phyloP scores from a whole-genome alignment of 1,140 invertebrate species.

The Araneus ventricosus region DNA sequence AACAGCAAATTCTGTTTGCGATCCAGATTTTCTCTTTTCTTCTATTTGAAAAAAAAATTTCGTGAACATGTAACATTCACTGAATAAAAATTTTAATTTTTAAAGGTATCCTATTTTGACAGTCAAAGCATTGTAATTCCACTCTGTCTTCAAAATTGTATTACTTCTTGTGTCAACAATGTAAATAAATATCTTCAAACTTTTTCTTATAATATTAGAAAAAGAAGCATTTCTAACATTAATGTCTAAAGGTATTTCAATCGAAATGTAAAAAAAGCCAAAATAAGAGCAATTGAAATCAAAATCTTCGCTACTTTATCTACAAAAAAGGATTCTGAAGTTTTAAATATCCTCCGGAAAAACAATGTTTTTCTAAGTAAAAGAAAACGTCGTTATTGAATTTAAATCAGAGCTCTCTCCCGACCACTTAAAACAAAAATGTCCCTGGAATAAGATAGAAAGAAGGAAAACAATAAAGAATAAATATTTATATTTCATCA shows the following conservation, averaged over 20 bases:
- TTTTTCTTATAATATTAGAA: neutral
- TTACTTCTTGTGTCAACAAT: too few species aligned
- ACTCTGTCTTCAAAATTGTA: neutral
- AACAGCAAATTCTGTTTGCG: too few species aligned
- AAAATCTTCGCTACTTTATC: neutral
- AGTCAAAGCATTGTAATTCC: neutral
- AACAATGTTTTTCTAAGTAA: neutral
- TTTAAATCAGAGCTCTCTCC: constrained; percentile 29
- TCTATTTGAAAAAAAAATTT: too few species aligned
- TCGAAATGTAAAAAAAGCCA: neutral
- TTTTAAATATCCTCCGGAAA: neutral
- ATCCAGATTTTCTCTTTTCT: too few species aligned
- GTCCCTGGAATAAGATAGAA: neutral
- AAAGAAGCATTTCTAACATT: neutral
- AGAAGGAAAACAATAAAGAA: neutral
- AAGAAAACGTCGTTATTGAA: neutral
- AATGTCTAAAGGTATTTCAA: neutral
- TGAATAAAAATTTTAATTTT: neutral
- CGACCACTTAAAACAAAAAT: constrained; percentile 52
- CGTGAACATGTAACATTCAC: too few species aligned
- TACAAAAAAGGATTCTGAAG: neutral
- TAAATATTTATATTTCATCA: constrained; percentile 70
- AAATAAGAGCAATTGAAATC: neutral
- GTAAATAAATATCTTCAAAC: too few species aligned
- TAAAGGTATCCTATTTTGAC: neutral